These are phyloP conservation scores for Cephalopachus bancanus DNA, from an alignment of 2,797 vertebrate species.

Conservation along the genomic window DNA sequence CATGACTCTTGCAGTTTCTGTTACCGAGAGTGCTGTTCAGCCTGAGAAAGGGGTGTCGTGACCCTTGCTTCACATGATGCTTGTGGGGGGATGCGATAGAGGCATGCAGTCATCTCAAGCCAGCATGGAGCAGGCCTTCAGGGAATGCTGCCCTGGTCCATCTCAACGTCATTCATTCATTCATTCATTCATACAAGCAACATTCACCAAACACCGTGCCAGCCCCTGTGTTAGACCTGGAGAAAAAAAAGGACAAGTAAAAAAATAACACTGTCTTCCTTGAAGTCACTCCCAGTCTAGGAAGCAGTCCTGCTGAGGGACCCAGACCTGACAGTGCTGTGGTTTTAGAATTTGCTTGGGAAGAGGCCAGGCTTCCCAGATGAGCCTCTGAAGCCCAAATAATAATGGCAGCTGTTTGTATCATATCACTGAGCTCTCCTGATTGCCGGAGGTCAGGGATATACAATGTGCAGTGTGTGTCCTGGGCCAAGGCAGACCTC, in stretches of 20 bases:
- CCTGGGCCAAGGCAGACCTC: neutral
- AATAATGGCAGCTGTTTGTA: neutral
- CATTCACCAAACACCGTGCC: neutral
- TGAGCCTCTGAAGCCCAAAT: neutral
- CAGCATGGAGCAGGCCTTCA: neutral
- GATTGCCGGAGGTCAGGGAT: neutral
- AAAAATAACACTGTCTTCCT: neutral
- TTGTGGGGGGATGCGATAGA: neutral
- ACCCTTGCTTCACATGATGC: neutral
- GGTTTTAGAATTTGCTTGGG: neutral
- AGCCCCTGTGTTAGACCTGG: neutral
- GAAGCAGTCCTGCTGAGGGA: neutral
- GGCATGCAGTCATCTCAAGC: neutral
- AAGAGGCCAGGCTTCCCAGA: neutral
- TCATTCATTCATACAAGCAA: neutral
- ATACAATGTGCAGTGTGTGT: rapidly evolving
- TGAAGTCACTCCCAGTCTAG: neutral
- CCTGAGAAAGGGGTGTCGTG: neutral
- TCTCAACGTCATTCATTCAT: neutral
- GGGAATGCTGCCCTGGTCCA: neutral
- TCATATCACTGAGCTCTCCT: neutral
- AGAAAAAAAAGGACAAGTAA: neutral
- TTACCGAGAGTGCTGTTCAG: neutral
- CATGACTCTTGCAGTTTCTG: neutral
- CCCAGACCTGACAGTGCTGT: neutral